Percentiles rank a stretch among this genome's conserved stretches.
Conservation (phyloP, 2,797 vertebrate species). For the Aythya fuligula region DNA sequence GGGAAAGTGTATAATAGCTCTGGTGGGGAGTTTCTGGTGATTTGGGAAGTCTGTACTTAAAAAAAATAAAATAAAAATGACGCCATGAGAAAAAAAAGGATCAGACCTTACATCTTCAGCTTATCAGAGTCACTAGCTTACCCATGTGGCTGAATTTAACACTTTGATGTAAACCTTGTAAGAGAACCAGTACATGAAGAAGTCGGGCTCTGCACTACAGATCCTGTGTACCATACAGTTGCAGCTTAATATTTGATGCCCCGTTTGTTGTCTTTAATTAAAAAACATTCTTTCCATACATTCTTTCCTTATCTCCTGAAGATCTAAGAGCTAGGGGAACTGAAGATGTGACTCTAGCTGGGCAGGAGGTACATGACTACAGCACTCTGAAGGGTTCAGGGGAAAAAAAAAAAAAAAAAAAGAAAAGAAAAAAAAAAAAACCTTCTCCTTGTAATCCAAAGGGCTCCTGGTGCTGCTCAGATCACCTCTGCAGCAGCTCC, state of each 20-base stretch:
- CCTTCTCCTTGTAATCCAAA: fast-evolving
- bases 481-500: not conserved
- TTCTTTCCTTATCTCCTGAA: not conserved
- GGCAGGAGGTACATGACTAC: not conserved
- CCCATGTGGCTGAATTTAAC: not conserved
- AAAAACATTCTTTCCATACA: not conserved
- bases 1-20: not conserved
- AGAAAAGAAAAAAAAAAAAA: not conserved
- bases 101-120: not conserved
- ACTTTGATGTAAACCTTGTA: not conserved
- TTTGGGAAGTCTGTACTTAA: not conserved
- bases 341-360: not conserved
- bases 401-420: not conserved
- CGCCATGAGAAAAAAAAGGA: not conserved
- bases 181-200: not conserved
- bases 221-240: not conserved
- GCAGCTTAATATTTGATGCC: not conserved
- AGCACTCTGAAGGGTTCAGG: not conserved
- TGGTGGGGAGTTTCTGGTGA: not conserved
- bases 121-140: not conserved
- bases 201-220: not conserved
- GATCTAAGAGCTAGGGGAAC: not conserved
- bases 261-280: not conserved
- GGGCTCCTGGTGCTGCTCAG: not conserved
- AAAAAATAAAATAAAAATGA: not conserved